Evolutionary conservation across 1,140 invertebrate species (phyloP).

Genomic region (Papilio aristodemus): DNA sequence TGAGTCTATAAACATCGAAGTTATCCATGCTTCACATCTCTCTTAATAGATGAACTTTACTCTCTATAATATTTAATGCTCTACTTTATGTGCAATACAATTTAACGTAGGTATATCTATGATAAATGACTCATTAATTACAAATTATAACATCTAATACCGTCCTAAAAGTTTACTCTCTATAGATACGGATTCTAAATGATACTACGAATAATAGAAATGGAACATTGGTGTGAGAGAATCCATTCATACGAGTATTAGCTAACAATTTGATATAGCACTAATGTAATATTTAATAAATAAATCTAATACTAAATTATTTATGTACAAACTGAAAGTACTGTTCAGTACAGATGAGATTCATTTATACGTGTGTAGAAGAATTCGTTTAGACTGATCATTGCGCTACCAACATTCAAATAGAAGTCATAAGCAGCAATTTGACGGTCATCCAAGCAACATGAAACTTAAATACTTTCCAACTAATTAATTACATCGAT

Average conservation of each 20-base stretch:
- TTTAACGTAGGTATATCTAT: conserved; percentile 53
- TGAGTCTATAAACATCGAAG: conserved; percentile 22
- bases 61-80: conserved; percentile 34
- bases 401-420: background rate
- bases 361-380: conserved; percentile 45
- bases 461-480: conserved; percentile 14
- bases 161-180: conserved; percentile 46
- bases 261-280: conserved; percentile 46
- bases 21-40: conserved; percentile 7
- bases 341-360: conserved; percentile 62
- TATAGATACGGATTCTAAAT: conserved; percentile 34
- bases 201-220: conserved; percentile 46
- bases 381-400: background rate
- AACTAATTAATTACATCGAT: conserved; percentile 10
- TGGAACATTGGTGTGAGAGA: conserved; percentile 55
- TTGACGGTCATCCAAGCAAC: background rate
- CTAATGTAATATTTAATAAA: conserved; percentile 64
- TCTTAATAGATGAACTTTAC: conserved; percentile 38
- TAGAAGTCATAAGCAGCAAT: background rate
- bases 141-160: conserved; percentile 59
- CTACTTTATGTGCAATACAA: conserved; percentile 57
- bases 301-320: conserved; percentile 56
- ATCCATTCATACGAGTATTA: conserved; percentile 48
- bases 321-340: conserved; percentile 61
- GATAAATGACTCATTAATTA: conserved; percentile 57